Evolutionary conservation across 53 echinoderm and acorn worm species (phyloP), one percentile per base, ranked within the genome.

Genomic region (Crossaster papposus): DNA sequence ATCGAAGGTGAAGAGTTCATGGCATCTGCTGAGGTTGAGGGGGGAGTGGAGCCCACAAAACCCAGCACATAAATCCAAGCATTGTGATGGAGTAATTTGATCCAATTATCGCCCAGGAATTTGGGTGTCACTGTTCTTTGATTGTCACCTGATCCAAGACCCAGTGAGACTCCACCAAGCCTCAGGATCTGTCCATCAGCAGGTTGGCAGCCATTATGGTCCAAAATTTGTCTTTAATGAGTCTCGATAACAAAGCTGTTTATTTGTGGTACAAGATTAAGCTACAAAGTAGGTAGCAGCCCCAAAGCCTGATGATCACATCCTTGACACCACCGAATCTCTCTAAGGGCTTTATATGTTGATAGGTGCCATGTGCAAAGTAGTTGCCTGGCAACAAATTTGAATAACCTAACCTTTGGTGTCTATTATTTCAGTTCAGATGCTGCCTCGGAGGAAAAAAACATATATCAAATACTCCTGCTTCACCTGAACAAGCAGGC

Each of bases 111-210:
- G 8, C 79, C 50, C 6, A 10, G 12, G 79, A 79, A 28, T 51
- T 58, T 68, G 4, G 68, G 68, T 68, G 24, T 68, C n/a, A 54
- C 14, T 22, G 15, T 30, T 55, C 54, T 32, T 22, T 80, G 28
- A 54, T 20, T 32, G 80, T 58, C 54, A 80, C 54, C 80, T 52
- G 80, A 80, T 80, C 80, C 80, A 58, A 55, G 80, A 32, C 51
- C 31, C 30, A 58, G 23, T 78, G 36, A 51, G 26, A 50, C n/a
- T 51, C 34, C 11, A 23, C 68, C 28, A n/a, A 68, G 24, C 78
- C 51, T 24, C 51, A 5, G 22, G 26, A 51, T 23, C 78, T 51
- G 78, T 78, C 78, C 51, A 51, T 78, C 78, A 78, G 23, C 29
- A 51, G 3, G 1, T 26, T 24, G 14, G 78, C 17, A 78, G 50